Evolutionary conservation across 2,113 vertebrate species (phyloP), one percentile per base, ranked within the genome.

Genomic region (Marmota flaviventris): DNA sequence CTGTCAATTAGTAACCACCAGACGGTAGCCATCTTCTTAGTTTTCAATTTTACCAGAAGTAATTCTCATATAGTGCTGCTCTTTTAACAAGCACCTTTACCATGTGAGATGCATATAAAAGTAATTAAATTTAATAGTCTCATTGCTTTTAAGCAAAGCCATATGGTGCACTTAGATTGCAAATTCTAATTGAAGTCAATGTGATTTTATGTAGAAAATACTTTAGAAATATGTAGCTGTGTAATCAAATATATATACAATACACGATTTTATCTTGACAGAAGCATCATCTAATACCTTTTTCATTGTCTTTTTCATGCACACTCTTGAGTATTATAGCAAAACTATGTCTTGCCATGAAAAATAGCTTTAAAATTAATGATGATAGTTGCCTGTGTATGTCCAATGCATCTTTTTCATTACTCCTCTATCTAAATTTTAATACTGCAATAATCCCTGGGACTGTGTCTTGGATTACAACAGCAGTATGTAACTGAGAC

Each of bases 121-220:
- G 97, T 96, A 97, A 98, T 98, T 98, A 98, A 97, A 98, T 98
- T 96, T 97, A 97, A 98, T 98, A 98, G 97, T 98, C 96, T 98
- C 97, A 97, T 97, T 97, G 86, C 95, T 97, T 98, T 97, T 97
- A 97, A 98, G 96, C 85, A 97, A 98, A 98, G 70, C 97, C 98
- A 98, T 98, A 98, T 98, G 98, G 96, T 96, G 53, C 70, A 97
- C 95, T 97, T 97, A 93, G 91, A 96, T 96, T 98, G 94, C 94
- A 97, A 97, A 98, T 97, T 97, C 96, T 97, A 98, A 98, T 95
- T 97, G 96, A 98, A 97, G 97, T 98, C 96, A 98, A 96, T 96
- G 96, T 95, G 94, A 96, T 95, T 98, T 98, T 97, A 93, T 61
- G 76, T 96, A 92, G 93, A 96, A 98, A 97, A 97, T 97, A 85